phyloP scores from a whole-genome alignment of 2,113 vertebrate genomes.

The Euleptes europaea region DNA sequence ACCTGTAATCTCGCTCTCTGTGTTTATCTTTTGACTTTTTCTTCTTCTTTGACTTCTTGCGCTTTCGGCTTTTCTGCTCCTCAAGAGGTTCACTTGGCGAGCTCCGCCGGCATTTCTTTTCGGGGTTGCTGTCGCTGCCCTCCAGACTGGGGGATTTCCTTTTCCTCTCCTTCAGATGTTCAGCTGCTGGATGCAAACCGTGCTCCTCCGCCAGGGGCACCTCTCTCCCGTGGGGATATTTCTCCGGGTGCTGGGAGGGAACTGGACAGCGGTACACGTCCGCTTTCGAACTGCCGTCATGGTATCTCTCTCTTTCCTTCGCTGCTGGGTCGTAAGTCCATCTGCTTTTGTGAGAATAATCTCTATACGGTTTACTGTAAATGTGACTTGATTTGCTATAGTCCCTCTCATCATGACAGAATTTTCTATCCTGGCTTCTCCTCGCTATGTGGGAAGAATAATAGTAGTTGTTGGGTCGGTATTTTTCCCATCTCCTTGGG shows the following conservation, averaged over 20 bases:
- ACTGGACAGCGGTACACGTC: constrained; percentile 26
- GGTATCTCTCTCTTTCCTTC: constrained; percentile 54
- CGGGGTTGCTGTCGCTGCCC: constrained; percentile 29
- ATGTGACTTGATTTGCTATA: constrained; percentile 49
- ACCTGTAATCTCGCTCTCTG: constrained; percentile 80
- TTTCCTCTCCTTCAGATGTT: constrained; percentile 45
- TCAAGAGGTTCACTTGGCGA: constrained; percentile 51
- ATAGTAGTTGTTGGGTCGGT: constrained; percentile 70
- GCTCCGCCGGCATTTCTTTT: constrained; percentile 60
- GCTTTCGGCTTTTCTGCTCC: constrained; percentile 76
- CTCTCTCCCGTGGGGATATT: constrained; percentile 36
- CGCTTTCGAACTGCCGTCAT: constrained; percentile 58
- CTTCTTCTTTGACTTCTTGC: constrained; percentile 93
- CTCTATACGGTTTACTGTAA: constrained; percentile 60
- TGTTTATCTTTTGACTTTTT: constrained; percentile 91
- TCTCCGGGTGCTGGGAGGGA: constrained; percentile 36
- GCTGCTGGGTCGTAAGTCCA: constrained; percentile 52
- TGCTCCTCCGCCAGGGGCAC: rapidly evolving
- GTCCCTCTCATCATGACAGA: constrained; percentile 58
- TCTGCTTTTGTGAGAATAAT: constrained; percentile 61
- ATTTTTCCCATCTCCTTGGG: constrained; percentile 67
- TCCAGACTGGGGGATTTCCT: constrained; percentile 33
- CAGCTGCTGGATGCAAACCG: background rate
- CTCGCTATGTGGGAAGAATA: constrained; percentile 63
- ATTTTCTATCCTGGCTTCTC: constrained; percentile 70